Base-by-base conservation (phyloP, 2,888 invertebrate genomes). In the Muschampia plurimacula region DNA sequence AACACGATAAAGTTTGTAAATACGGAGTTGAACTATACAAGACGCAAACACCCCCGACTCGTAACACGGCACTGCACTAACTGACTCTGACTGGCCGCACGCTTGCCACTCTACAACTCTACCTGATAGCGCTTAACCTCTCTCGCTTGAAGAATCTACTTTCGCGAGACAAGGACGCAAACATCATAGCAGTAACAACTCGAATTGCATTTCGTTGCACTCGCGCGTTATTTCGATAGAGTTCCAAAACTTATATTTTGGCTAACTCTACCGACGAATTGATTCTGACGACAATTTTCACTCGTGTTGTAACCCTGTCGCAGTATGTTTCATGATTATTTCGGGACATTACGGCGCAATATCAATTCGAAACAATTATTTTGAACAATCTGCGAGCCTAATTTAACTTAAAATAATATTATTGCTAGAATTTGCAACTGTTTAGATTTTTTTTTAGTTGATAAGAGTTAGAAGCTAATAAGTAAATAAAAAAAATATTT, bases 1-100 rank as follows among this genome's bases (percentile, higher is more conserved):
- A 86, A 86, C 86, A 87, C 87, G 82, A 80, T 83, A 87, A 92
- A 93, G 91, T 93, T 93, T 92, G 88, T 92, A 90, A 92, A 92
- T 91, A 92, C 92, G 90, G 86, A 86, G 83, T 84, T 74, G 63
- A 76, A 82, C 82, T 78, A 79, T 12, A 28, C 73, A 78, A 62
- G 69, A 74, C 75, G 83, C 84, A 74, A 66, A 74, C 80, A 82
- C 89, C 81, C 81, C 84, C 78, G 22, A 22, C 22, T 22, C 22
- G 22, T 22, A 22, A 22, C 22, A 84, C 83, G 80, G 80, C 86
- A 87, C 88, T 88, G 86, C 88, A 90, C 85, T 81, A 79, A n/a
- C 39, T 39, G n/a, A 60, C 52, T 75, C 85, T 81, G 79, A n/a
- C 39, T 39, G n/a, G 60, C 52, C 75, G 65, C 28, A 63, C 64